These are phyloP conservation scores for Tretioscincus oriximinensis DNA, from an alignment of 2,113 vertebrate genomes.

Conservation along the genomic window DNA sequence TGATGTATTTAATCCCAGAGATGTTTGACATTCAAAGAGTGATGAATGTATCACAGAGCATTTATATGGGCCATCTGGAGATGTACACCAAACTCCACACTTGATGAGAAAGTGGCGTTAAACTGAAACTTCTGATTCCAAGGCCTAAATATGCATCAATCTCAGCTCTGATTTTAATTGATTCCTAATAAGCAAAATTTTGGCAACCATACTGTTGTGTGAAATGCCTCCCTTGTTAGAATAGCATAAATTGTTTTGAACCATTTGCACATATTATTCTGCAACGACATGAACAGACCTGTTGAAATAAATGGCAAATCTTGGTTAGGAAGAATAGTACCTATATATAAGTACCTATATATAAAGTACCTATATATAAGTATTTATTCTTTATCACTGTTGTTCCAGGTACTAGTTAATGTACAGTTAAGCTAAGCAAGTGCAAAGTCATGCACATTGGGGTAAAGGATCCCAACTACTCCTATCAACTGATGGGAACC, in stretches of 20 bases:
- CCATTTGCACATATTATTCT: constrained; percentile 26
- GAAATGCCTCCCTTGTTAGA: constrained; percentile 38
- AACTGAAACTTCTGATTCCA: constrained; percentile 71
- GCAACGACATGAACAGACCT: not conserved
- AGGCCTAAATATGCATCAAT: constrained; percentile 72
- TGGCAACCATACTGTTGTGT: constrained; percentile 40
- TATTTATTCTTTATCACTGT: not conserved
- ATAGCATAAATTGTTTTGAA: constrained; percentile 54
- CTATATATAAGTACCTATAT: not conserved
- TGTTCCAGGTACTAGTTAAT: no score
- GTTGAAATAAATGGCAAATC: not conserved
- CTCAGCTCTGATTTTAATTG: constrained; percentile 57
- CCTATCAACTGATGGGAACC: no score
- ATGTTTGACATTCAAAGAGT: constrained; percentile 81
- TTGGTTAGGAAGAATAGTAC: not conserved
- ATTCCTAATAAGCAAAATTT: constrained; percentile 56
- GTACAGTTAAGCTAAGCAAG: no score
- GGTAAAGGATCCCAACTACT: no score
- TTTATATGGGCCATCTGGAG: constrained; percentile 83
- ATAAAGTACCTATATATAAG: not conserved
- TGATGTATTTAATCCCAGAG: constrained; percentile 78
- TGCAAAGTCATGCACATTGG: no score
- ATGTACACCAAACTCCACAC: constrained; percentile 64
- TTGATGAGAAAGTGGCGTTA: constrained; percentile 74
- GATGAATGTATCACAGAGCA: constrained; percentile 75